phyloP scores from a whole-genome alignment of 2,888 invertebrate species.

The Physocephala rufipes region DNA sequence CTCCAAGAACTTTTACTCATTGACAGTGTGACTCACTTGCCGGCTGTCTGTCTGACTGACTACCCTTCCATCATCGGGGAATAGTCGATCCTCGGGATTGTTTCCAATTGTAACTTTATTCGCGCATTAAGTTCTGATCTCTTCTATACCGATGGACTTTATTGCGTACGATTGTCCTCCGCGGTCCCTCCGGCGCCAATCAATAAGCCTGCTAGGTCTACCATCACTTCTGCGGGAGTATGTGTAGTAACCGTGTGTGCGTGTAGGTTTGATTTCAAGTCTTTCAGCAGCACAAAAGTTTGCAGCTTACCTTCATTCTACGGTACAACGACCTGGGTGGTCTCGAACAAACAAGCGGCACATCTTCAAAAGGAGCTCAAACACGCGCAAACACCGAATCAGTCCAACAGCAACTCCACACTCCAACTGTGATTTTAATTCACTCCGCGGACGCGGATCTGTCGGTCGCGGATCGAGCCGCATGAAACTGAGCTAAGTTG shows the following conservation, averaged over 20 bases:
- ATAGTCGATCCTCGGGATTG: constrained; percentile 51
- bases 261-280: background rate
- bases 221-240: background rate
- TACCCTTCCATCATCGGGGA: constrained; percentile 10
- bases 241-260: background rate
- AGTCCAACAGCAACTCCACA: constrained; percentile 39
- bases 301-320: constrained; percentile 32
- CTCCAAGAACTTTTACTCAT: background rate
- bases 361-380: constrained; percentile 60
- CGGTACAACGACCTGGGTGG: constrained; percentile 59
- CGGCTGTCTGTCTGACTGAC: constrained; percentile 14
- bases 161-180: constrained; percentile 21
- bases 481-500: background rate
- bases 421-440: constrained; percentile 33
- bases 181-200: constrained; percentile 7
- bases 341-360: constrained; percentile 62
- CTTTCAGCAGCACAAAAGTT: constrained; percentile 40
- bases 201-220: background rate
- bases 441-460: constrained; percentile 18
- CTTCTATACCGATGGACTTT: constrained; percentile 18
- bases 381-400: constrained; percentile 53
- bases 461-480: background rate
- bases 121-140: constrained; percentile 54
- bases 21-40: background rate
- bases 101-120: constrained; percentile 62